These are phyloP conservation scores for Microcebus ravelobensis DNA, from an alignment of 2,113 vertebrate species.

Conservation along the genomic window DNA sequence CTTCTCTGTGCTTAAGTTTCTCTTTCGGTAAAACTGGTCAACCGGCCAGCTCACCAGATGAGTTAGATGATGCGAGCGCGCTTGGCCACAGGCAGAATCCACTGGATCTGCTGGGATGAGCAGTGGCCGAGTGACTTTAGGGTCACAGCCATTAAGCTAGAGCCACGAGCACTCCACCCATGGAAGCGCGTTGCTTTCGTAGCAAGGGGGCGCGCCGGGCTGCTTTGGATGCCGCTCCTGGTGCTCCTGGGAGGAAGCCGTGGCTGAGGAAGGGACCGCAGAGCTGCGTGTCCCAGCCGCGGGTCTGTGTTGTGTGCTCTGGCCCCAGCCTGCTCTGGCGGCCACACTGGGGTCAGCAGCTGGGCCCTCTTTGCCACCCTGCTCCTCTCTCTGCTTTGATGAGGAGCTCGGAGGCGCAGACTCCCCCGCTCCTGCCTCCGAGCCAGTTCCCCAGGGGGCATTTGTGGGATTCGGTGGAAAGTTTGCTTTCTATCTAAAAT, in stretches of 20 bases:
- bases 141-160: not conserved
- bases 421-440: rapidly evolving
- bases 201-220: not conserved
- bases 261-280: too few species aligned
- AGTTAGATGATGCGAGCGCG: rapidly evolving
- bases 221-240: too few species aligned
- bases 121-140: not conserved
- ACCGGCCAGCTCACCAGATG: not conserved
- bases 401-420: not conserved
- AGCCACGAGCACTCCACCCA: not conserved
- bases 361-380: rapidly evolving
- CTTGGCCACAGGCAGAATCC: not conserved
- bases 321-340: not conserved
- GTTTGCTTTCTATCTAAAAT: rapidly evolving
- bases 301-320: not conserved
- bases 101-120: not conserved
- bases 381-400: not conserved
- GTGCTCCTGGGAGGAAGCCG: too few species aligned
- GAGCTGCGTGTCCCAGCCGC: not conserved
- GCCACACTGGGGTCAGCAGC: not conserved
- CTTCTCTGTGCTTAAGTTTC: not conserved
- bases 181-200: rapidly evolving
- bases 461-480: not conserved
- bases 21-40: not conserved
- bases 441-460: not conserved